phyloP scores from a whole-genome alignment of 1,140 invertebrate genomes.

The Drosophila ercepeae region DNA sequence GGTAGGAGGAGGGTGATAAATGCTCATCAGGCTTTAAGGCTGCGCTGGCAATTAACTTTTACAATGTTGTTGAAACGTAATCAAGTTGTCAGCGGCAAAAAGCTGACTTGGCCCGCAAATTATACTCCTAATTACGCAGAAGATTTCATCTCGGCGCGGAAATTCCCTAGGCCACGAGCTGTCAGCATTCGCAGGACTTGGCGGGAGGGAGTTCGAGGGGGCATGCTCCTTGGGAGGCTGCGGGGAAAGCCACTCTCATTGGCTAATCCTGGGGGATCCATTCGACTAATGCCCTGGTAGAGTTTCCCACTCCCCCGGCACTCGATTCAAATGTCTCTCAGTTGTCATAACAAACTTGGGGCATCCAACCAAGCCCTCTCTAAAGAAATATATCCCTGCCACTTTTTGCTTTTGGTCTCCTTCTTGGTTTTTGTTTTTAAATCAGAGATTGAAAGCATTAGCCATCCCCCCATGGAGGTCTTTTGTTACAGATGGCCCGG shows the following conservation, averaged over 20 bases:
- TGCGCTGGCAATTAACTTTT: slow-evolving; percentile 77
- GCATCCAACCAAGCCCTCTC: slow-evolving; percentile 7
- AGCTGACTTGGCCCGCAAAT: slow-evolving; percentile 52
- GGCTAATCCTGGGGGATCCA: slow-evolving; percentile 74
- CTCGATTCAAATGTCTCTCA: slow-evolving; percentile 76
- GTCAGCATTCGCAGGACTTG: slow-evolving; percentile 52
- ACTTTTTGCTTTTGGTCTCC: background rate
- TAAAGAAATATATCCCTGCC: slow-evolving; percentile 3
- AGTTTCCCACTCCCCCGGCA: slow-evolving; percentile 39
- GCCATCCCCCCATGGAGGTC: slow-evolving; percentile 36
- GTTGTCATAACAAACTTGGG: slow-evolving; percentile 76
- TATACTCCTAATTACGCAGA: slow-evolving; percentile 72
- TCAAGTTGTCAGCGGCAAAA: slow-evolving; percentile 71
- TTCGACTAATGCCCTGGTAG: slow-evolving; percentile 74
- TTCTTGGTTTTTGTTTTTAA: slow-evolving; percentile 10
- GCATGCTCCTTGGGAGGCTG: background rate
- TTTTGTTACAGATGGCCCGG: slow-evolving; percentile 54
- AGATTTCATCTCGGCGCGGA: slow-evolving; percentile 41
- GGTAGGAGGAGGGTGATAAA: slow-evolving; percentile 65
- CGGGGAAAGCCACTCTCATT: slow-evolving; percentile 43
- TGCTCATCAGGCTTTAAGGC: slow-evolving; percentile 79
- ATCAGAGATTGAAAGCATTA: slow-evolving; percentile 44
- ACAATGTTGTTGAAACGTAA: slow-evolving; percentile 81
- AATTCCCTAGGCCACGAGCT: slow-evolving; percentile 65
- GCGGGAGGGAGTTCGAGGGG: slow-evolving; percentile 3